Evolutionary conservation across 2,797 vertebrate species (phyloP).

Genomic region (Chromis chromis): DNA sequence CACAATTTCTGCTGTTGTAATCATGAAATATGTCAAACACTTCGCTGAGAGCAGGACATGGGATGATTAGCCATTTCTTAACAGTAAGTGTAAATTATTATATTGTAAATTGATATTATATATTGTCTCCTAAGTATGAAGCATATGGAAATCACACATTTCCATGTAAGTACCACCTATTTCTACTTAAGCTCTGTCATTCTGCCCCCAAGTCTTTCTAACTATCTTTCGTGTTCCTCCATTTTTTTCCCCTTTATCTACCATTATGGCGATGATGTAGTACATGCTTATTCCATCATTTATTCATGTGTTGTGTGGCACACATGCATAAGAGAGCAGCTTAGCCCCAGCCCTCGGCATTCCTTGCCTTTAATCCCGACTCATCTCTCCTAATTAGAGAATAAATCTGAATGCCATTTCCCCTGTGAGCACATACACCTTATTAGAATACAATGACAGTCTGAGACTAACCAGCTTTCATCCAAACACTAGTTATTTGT

Average conservation of each 20-base stretch:
- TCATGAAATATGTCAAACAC: slow-evolving; percentile 28
- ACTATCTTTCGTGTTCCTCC: neutral
- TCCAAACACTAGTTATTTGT: neutral
- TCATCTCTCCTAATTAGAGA: slow-evolving; percentile 69
- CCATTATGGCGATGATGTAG: slow-evolving; percentile 35
- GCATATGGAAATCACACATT: neutral
- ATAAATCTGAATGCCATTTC: slow-evolving; percentile 42
- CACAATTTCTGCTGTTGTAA: slow-evolving; percentile 34
- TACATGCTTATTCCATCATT: slow-evolving; percentile 50
- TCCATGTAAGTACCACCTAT: neutral
- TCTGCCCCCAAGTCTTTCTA: slow-evolving; percentile 6
- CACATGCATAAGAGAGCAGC: slow-evolving; percentile 36
- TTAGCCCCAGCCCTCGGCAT: slow-evolving; percentile 24
- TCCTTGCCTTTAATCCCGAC: slow-evolving; percentile 43
- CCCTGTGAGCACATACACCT: slow-evolving; percentile 27
- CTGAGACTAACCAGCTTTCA: neutral
- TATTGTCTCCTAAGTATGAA: neutral
- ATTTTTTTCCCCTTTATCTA: slow-evolving; percentile 32
- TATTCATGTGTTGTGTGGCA: slow-evolving; percentile 50
- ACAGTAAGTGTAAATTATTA: neutral
- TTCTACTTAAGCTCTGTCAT: neutral
- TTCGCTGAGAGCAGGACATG: neutral
- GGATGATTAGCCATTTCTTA: neutral
- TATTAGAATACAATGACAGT: slow-evolving; percentile 11
- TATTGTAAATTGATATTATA: slow-evolving; percentile 1